Base-by-base conservation (phyloP, 2,888 invertebrate species). In the Altica lythri region DNA sequence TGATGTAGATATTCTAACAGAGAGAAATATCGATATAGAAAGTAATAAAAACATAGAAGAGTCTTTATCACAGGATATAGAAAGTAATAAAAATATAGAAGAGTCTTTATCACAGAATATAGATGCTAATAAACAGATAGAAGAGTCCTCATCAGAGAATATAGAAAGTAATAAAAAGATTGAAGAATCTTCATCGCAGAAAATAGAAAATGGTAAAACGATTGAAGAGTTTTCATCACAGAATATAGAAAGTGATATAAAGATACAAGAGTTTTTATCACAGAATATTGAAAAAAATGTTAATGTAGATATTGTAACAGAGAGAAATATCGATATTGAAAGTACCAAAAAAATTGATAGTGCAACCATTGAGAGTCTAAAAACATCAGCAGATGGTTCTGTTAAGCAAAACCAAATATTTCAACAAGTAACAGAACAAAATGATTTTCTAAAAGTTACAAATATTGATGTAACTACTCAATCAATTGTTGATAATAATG, bases 381-480 rank as follows among this genome's bases (percentile, higher is more conserved):
- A 29, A 29, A 10, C 9, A 29, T n/a, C 29, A n/a, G 29, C 10
- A 29, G 4, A 29, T 29, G n/a, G n/a, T n/a, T n/a, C n/a, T n/a
- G n/a, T n/a, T n/a, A 29, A 29, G 1, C 29, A 2, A 10, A 29
- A 29, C n/a, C 9, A 29, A 29, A 2, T 3, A 29, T 2, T 1
- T 9, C 29, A 3, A 10, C 9, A 29, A 29, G 29, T 29, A 29
- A n/a, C n/a, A n/a, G n/a, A n/a, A n/a, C n/a, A n/a, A n/a, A n/a
- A n/a, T n/a, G n/a, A n/a, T n/a, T n/a, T n/a, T n/a, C n/a, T n/a
- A n/a, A n/a, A n/a, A n/a, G n/a, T n/a, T n/a, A n/a, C n/a, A 22
- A 22, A 14, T 52, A 29, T 12, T 25, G 51, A 58, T 17, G 40
- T 48, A 12, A 22, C 43, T 16, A 52, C 54, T 25, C 44, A 37